Base-by-base conservation (phyloP, 35 echinoderm and acorn worm species). In the Ophioderma brevispina region DNA sequence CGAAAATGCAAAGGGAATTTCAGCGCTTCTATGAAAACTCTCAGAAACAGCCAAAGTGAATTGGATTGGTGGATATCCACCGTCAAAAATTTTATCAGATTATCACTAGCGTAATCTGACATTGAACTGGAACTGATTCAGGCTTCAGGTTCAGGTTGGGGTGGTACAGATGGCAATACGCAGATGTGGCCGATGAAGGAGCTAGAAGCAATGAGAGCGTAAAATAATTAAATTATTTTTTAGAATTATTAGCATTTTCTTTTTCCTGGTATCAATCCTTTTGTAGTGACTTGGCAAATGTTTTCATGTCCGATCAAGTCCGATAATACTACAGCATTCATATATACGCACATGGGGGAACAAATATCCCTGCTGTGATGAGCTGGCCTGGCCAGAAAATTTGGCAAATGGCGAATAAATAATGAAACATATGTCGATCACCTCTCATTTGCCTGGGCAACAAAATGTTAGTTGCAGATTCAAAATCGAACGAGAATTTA, bases 151-250 rank as follows among this genome's bases (percentile, higher is more conserved):
- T 41, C 35, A 78, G 89, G 88, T 31, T 90, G 95, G 88, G 88
- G 95, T 35, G 88, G 87, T 25, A 94, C 93, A 25, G 35, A 94
- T 90, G 82, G n/a, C n/a, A n/a, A n/a, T n/a, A n/a, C n/a, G n/a
- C 82, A 38, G 37, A 81, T 82, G 1, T 82, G 93, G 25, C 37
- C 88, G 1, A 90, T 88, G 93, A 94, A 87, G 33, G 1, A 19
- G 35, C 34, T 30, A 36, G 88, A 94, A 49, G 39, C 31, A 79
- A 4, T 0, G 2, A 78, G 30, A 32, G 88, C 88, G 32, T 8
- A 38, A 38, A 38, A 36, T 40, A 35, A 76, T 81, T 50, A 33
- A 52, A 32, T 89, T 84, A 30, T 90, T 94, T 90, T 39, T 40
- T 87, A 33, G 88, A 90, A 59, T 52, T 87, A 32, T 37, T 46